Evolutionary conservation across 2,113 vertebrate genomes (phyloP).

Genomic region (Nycticryphes semicollaris): DNA sequence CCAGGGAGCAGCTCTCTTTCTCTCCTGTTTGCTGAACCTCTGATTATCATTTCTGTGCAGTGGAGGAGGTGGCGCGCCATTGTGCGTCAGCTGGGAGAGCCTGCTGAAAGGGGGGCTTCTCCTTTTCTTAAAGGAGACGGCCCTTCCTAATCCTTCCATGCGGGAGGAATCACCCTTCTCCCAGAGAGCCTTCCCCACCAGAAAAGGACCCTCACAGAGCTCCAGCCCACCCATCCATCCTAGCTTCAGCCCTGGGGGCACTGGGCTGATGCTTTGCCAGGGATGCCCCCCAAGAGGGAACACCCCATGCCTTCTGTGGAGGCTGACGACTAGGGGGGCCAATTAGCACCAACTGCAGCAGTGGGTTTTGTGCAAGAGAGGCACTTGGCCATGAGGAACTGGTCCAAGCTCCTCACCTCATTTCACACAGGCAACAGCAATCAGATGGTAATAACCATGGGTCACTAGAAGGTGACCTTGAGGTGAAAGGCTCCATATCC

Average conservation of each 20-base stretch:
- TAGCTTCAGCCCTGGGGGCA: background rate
- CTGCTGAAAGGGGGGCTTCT: slow-evolving; percentile 45
- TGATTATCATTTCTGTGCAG: slow-evolving; percentile 63
- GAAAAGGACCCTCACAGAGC: background rate
- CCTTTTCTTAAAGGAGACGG: slow-evolving; percentile 44
- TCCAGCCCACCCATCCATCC: background rate
- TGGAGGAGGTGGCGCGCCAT: slow-evolving; percentile 44
- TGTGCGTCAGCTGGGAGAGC: slow-evolving; percentile 39
- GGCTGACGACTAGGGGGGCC: background rate
- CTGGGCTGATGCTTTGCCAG: background rate
- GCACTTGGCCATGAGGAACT: slow-evolving; percentile 5
- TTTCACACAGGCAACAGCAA: slow-evolving; percentile 47
- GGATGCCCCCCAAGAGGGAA: background rate
- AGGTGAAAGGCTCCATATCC: slow-evolving; percentile 56
- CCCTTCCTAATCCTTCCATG: background rate
- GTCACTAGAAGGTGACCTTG: slow-evolving; percentile 47
- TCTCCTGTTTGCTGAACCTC: slow-evolving; percentile 49
- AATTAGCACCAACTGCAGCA: background rate
- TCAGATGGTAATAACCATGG: slow-evolving; percentile 47
- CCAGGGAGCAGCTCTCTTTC: slow-evolving; percentile 41
- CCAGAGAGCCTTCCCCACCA: background rate
- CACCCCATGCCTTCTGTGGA: background rate
- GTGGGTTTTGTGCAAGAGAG: background rate
- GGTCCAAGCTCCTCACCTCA: slow-evolving; percentile 23
- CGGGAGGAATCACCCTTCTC: background rate